phyloP scores from a whole-genome alignment of 2,113 vertebrate genomes.

The Daubentonia madagascariensis region DNA sequence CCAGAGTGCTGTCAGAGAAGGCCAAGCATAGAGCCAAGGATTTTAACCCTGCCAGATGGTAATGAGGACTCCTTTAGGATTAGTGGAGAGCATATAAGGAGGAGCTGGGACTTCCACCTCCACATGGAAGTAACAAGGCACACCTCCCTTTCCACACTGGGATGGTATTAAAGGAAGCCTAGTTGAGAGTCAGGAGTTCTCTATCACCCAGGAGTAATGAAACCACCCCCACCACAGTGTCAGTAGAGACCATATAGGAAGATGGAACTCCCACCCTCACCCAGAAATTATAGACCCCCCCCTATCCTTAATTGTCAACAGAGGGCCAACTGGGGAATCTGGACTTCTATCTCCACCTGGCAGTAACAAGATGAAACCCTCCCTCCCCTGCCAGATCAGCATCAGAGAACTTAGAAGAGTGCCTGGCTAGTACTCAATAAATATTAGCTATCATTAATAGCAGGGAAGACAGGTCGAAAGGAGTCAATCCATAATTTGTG shows the following conservation, averaged over 20 bases:
- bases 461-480: background rate
- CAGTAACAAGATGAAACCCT: background rate
- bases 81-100: background rate
- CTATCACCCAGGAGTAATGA: background rate
- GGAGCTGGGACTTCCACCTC: background rate
- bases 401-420: background rate
- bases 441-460: background rate
- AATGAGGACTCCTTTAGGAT: background rate
- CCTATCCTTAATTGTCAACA: background rate
- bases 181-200: background rate
- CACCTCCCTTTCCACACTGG: background rate
- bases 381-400: background rate
- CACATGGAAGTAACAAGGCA: background rate
- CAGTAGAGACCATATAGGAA: background rate
- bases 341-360: background rate
- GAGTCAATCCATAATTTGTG: background rate
- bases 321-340: background rate
- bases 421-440: background rate
- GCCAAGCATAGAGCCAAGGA: background rate
- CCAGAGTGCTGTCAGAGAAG: background rate
- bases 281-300: background rate
- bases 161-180: background rate
- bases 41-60: background rate
- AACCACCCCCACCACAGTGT: background rate
- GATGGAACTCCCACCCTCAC: background rate